Evolutionary conservation across 2,113 vertebrate genomes (phyloP).

Genomic region (Crotalus tigris): DNA sequence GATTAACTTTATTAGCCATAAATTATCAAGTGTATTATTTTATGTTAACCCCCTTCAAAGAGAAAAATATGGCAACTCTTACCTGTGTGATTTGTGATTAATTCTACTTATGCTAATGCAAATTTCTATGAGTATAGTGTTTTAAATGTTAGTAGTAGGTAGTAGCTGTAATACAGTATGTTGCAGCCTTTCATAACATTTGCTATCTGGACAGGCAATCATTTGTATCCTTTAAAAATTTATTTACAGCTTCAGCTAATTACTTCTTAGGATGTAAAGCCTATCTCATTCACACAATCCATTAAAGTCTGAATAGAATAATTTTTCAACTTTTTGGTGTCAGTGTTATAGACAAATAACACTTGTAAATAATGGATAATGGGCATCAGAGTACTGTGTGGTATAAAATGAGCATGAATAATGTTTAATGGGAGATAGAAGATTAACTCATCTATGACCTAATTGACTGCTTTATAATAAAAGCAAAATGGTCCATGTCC

Average conservation of each 20-base stretch:
- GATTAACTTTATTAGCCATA: conserved; percentile 75
- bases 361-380: conserved; percentile 82
- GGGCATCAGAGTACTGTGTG: conserved; percentile 67
- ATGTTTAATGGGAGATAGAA: conserved; percentile 73
- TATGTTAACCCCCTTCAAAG: conserved; percentile 66
- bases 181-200: conserved; percentile 71
- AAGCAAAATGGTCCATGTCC: conserved; percentile 59
- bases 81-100: conserved; percentile 35
- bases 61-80: conserved; percentile 57
- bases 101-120: conserved; percentile 37
- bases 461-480: conserved; percentile 74
- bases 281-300: conserved; percentile 72
- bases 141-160: conserved; percentile 36
- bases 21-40: conserved; percentile 71
- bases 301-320: conserved; percentile 71
- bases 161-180: conserved; percentile 68
- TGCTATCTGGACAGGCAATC: conserved; percentile 74
- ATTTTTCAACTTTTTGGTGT: conserved; percentile 83
- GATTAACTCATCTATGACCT: conserved; percentile 75
- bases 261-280: conserved; percentile 73
- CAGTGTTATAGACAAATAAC: conserved; percentile 83
- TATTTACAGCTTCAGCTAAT: conserved; percentile 81
- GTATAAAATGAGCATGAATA: conserved; percentile 73
- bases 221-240: conserved; percentile 75
- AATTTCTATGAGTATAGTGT: conserved; percentile 55